Percentiles rank a stretch among this genome's conserved stretches.
Evolutionary conservation across 2,888 invertebrate species (phyloP).

Genomic region (Ophion slaviceki): DNA sequence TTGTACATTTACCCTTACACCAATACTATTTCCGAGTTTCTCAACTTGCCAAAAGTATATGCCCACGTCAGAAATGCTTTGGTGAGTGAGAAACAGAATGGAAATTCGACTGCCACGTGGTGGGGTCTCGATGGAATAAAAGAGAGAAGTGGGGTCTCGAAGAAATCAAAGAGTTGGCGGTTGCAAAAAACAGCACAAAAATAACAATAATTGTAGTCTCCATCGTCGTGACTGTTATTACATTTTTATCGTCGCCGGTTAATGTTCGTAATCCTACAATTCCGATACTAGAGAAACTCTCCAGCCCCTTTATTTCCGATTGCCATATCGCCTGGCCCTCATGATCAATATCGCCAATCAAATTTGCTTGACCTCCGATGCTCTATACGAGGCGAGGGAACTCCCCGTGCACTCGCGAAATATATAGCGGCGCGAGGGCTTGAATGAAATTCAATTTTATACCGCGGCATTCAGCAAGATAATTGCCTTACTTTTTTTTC

Average conservation of each 20-base stretch:
- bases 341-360: not conserved
- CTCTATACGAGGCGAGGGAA: not conserved
- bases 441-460: constrained; percentile 38
- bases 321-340: not conserved
- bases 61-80: too few relatives aligned
- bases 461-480: constrained; percentile 35
- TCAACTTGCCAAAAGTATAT: too few relatives aligned
- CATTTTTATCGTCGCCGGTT: not conserved
- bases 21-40: too few relatives aligned
- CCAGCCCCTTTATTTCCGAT: not conserved
- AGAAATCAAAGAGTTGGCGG: not conserved
- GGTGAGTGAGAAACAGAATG: too few relatives aligned
- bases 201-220: not conserved
- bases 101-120: too few relatives aligned
- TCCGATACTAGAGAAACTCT: not conserved
- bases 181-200: not conserved
- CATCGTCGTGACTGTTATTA: not conserved
- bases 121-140: not conserved
- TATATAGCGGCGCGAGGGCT: not conserved
- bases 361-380: not conserved
- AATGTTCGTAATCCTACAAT: not conserved
- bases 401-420: not conserved
- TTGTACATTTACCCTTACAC: too few relatives aligned
- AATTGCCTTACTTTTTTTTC: constrained; percentile 31
- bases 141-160: not conserved